phyloP scores from a whole-genome alignment of 2,888 invertebrate genomes.

The Fragum whitleyi region DNA sequence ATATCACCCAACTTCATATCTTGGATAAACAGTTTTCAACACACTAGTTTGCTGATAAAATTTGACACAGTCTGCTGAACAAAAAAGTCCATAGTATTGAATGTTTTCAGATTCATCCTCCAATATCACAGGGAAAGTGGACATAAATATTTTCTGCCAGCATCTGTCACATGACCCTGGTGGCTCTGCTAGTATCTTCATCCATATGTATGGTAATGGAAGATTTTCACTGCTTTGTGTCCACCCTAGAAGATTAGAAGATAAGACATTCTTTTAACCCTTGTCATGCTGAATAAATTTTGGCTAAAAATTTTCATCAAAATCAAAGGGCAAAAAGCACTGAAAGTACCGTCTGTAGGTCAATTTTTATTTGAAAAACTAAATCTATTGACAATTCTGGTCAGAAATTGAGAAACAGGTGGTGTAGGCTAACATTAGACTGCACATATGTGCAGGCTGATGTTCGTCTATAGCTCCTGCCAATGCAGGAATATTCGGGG shows the following conservation, averaged over 20 bases:
- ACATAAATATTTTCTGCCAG: neutral
- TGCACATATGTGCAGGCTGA: no score
- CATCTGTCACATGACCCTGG: conserved; percentile 5
- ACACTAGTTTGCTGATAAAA: neutral
- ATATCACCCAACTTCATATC: neutral
- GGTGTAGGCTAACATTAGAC: no score
- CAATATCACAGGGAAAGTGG: neutral
- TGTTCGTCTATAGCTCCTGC: no score
- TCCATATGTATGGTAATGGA: neutral
- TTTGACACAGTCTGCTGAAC: neutral
- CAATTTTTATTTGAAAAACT: no score
- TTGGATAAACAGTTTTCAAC: conserved; percentile 7
- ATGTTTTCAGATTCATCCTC: neutral
- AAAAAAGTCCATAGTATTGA: conserved; percentile 13
- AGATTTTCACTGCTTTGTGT: neutral
- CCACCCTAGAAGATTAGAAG: neutral
- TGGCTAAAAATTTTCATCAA: no score
- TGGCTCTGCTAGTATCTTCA: neutral
- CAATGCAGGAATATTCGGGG: no score
- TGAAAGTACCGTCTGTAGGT: no score
- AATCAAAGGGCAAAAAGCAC: no score
- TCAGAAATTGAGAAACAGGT: no score
- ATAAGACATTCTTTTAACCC: neutral
- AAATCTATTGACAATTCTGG: no score
- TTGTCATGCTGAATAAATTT: no score